Base-by-base conservation (phyloP, 2,888 invertebrate species). In the Agriotes lineatus region DNA sequence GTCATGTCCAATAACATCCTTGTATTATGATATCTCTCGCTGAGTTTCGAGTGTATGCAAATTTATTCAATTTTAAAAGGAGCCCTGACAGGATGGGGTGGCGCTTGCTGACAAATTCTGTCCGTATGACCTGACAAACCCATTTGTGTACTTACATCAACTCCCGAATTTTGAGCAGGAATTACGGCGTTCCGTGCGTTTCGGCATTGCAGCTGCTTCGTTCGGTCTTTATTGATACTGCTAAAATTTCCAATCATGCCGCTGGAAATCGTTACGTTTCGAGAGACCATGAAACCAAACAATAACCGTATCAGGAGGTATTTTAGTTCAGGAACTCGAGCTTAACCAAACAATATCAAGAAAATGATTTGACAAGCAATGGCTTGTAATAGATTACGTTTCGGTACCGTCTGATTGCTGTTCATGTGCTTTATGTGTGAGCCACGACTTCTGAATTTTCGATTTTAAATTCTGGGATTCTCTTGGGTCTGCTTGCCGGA, bases 11-110 rank as follows among this genome's bases (percentile, higher is more conserved):
- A 68, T 58, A 68, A 58, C 56, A 63, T 50, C 52, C 56, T 18
- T 37, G 61, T 48, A 58, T 68, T 69, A 64, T 59, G 60, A 61
- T 66, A 65, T 60, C 61, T 54, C 48, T 22, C 37, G 54, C 50
- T 50, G 61, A 33, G 30, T 37, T 59, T 61, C 45, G 48, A 60
- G 56, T 61, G 45, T 69, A 69, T 69, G 65, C 69, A 69, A 69
- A 69, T 69, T 59, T 69, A 69, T 69, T 69, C 61, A 69, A 69
- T 69, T 69, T 69, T 61, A 66, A 69, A 69, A 57, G 65, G 58
- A 65, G 39, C 22, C 20, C 35, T 57, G 64, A 57, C 64, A 64
- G 64, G 45, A 56, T 64, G 57, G 64, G 64, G 64, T 57, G 64
- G 56, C 57, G 20, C 12, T 33, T 57, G 33, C 56, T 48, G 56